Evolutionary conservation across 1,140 invertebrate species (phyloP).

Genomic region (Nasonia giraulti): DNA sequence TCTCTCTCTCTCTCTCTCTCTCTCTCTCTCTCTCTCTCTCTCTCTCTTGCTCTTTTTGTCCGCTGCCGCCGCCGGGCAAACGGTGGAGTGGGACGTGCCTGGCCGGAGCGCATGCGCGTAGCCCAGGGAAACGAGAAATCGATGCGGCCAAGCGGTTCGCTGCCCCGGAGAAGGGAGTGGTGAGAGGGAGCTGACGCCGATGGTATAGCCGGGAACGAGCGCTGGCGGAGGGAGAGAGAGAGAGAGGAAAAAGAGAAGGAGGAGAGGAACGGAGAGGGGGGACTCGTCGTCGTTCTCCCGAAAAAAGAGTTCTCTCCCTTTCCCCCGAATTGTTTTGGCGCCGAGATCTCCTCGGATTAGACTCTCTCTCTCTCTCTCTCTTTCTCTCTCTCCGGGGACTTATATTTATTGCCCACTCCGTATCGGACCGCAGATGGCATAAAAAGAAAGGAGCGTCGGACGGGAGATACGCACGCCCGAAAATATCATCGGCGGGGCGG

Average conservation of each 20-base stretch:
- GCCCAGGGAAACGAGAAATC: constrained; percentile 47
- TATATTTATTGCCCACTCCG: constrained; percentile 41
- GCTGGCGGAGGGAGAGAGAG: constrained; percentile 22
- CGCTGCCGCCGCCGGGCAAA: neutral
- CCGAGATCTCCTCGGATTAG: constrained; percentile 13
- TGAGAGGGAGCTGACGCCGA: constrained; percentile 3
- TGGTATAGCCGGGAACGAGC: constrained; percentile 14
- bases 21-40: too few species aligned
- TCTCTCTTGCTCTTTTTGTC: neutral
- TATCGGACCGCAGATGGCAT: constrained; percentile 31
- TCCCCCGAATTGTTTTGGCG: constrained; percentile 44
- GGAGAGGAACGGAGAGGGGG: neutral
- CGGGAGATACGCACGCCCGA: neutral
- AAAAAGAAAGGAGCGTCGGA: neutral
- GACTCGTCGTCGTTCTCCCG: neutral
- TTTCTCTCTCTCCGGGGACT: neutral
- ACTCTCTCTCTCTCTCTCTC: constrained; percentile 15
- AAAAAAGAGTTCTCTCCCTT: neutral
- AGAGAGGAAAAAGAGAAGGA: constrained; percentile 24
- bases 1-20: constrained; percentile 13
- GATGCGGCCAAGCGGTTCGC: constrained; percentile 47
- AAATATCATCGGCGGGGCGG: constrained; percentile 35
- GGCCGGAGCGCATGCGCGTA: neutral
- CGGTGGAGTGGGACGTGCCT: constrained; percentile 43
- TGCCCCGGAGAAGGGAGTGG: constrained; percentile 33